Conservation (phyloP, 1,140 invertebrate species). For the Choristoneura fumiferana region DNA sequence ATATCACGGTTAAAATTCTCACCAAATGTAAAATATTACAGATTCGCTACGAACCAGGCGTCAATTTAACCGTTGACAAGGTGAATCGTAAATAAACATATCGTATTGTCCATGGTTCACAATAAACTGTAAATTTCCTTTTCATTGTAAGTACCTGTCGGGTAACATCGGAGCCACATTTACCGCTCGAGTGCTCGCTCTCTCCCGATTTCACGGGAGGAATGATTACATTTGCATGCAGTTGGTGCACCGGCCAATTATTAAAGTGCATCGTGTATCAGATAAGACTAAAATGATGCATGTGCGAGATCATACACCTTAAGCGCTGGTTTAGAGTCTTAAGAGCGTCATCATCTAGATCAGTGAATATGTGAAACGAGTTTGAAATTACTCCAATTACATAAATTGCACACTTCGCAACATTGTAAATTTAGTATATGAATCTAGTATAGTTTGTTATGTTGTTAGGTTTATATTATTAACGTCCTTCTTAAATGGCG, state of each 20-base stretch:
- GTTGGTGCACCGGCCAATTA: slow-evolving; percentile 53
- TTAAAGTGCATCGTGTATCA: slow-evolving; percentile 44
- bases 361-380: slow-evolving; percentile 41
- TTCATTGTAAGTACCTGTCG: slow-evolving; percentile 38
- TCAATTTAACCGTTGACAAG: too few species aligned
- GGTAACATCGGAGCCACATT: slow-evolving; percentile 49
- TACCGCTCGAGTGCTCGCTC: slow-evolving; percentile 57
- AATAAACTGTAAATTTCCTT: slow-evolving; percentile 9
- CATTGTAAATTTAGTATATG: neutral
- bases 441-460: neutral
- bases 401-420: slow-evolving; percentile 22
- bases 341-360: slow-evolving; percentile 28
- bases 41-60: too few species aligned
- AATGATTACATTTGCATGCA: slow-evolving; percentile 68
- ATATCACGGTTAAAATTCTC: too few species aligned
- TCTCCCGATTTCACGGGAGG: slow-evolving; percentile 65
- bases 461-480: neutral
- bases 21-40: too few species aligned
- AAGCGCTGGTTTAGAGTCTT: too few species aligned
- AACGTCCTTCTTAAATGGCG: too few species aligned
- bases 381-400: slow-evolving; percentile 32
- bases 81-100: too few species aligned
- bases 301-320: neutral
- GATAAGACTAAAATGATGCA: slow-evolving; percentile 45
- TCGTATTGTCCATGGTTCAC: too few species aligned